These are phyloP conservation scores for Notothenia rossii DNA, from an alignment of 2,113 vertebrate genomes.

Conservation along the genomic window DNA sequence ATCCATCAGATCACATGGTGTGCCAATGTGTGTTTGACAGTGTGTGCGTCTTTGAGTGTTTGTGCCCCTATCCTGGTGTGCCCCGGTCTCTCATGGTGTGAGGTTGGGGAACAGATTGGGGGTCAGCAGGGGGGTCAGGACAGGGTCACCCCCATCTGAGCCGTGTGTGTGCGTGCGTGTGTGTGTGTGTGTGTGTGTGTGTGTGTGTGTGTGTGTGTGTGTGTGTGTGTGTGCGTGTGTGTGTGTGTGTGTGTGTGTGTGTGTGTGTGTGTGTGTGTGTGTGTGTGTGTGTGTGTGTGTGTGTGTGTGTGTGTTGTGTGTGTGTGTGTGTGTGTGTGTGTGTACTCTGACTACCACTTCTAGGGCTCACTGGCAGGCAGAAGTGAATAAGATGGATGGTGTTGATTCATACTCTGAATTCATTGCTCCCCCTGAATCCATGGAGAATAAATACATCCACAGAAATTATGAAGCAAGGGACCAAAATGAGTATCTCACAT, in stretches of 20 bases:
- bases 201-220: conserved; percentile 41
- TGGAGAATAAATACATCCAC: conserved; percentile 79
- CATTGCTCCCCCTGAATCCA: conserved; percentile 76
- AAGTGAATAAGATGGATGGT: conserved; percentile 81
- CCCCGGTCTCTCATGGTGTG: conserved; percentile 79
- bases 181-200: conserved; percentile 37
- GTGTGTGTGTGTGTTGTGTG: conserved; percentile 29
- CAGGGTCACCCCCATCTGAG: conserved; percentile 85
- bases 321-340: conserved; percentile 40
- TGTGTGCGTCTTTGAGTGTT: conserved; percentile 66
- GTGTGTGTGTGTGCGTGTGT: conserved; percentile 28
- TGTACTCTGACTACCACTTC: conserved; percentile 64
- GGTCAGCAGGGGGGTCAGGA: conserved; percentile 86
- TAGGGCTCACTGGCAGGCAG: conserved; percentile 66
- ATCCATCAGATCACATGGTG: conserved; percentile 80
- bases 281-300: conserved; percentile 28
- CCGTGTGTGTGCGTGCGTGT: conserved; percentile 33
- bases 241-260: conserved; percentile 29
- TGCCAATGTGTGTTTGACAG: conserved; percentile 61
- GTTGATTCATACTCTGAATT: conserved; percentile 80
- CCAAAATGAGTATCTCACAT: conserved; percentile 78
- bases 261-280: conserved; percentile 42
- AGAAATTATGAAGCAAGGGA: conserved; percentile 78
- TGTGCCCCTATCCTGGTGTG: conserved; percentile 69
- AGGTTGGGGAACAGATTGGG: conserved; percentile 86